phyloP scores from a whole-genome alignment of 2,113 vertebrate genomes.

The Halichoeres trimaculatus region DNA sequence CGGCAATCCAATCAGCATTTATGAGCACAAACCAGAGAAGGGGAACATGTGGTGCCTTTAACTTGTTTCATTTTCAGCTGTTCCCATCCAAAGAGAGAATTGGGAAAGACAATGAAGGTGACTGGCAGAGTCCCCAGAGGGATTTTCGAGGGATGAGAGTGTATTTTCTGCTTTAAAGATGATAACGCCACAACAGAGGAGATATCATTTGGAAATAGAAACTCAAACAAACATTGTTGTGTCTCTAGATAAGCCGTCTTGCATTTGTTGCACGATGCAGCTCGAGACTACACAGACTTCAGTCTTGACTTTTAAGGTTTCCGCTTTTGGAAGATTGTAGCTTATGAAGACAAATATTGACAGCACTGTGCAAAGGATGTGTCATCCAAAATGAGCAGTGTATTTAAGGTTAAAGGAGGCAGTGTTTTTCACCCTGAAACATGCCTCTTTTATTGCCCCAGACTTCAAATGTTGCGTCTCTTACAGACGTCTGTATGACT shows the following conservation, averaged over 20 bases:
- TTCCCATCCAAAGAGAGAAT: conserved; percentile 56
- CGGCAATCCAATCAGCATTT: conserved; percentile 63
- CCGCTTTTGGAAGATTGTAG: conserved; percentile 7
- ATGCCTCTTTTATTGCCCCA: not conserved
- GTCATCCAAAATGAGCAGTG: conserved; percentile 1
- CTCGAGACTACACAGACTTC: conserved; percentile 44
- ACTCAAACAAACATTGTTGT: conserved; percentile 55
- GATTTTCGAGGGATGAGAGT: conserved; percentile 64
- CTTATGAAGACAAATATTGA: conserved; percentile 35
- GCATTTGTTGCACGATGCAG: conserved; percentile 40
- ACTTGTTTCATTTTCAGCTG: conserved; percentile 48
- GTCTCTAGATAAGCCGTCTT: conserved; percentile 57
- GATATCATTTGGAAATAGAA: conserved; percentile 56
- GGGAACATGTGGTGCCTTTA: conserved; percentile 18
- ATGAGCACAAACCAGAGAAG: conserved; percentile 27
- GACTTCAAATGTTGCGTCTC: not conserved
- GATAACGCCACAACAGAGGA: conserved; percentile 60
- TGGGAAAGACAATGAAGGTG: conserved; percentile 69
- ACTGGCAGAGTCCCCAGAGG: conserved; percentile 69
- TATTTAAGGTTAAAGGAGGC: not conserved
- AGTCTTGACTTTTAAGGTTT: conserved; percentile 46
- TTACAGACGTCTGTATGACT: not conserved
- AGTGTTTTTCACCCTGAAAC: not conserved
- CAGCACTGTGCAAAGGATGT: not conserved
- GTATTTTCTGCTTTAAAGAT: conserved; percentile 64